Percentiles rank a stretch among this genome's conserved stretches.
These are phyloP conservation scores for Piprites chloris DNA, from an alignment of 2,113 vertebrate genomes.

Conservation along the genomic window DNA sequence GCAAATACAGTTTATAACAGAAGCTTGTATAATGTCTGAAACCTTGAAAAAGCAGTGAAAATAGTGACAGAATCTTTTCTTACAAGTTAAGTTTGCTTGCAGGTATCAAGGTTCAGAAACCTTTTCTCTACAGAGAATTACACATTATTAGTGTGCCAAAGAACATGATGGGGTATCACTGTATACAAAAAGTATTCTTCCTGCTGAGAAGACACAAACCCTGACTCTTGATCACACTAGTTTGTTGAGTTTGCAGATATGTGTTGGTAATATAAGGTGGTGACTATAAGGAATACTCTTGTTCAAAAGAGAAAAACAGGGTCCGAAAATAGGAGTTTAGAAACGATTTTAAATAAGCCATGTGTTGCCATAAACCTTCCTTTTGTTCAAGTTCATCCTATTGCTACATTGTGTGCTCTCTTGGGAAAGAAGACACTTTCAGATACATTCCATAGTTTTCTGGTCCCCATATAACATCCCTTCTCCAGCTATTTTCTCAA, in stretches of 20 bases:
- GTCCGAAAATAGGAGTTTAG: neutral
- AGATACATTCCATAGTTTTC: neutral
- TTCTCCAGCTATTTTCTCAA: neutral
- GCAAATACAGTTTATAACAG: neutral
- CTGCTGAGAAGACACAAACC: neutral
- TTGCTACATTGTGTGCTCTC: neutral
- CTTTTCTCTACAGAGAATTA: neutral
- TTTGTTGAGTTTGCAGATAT: neutral
- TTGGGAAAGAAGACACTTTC: neutral
- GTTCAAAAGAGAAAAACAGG: neutral
- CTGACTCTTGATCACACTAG: neutral
- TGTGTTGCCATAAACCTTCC: neutral
- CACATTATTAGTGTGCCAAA: neutral
- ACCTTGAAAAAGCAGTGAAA: neutral
- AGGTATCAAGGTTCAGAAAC: neutral
- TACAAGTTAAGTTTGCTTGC: neutral
- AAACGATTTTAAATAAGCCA: neutral
- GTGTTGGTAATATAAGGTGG: neutral
- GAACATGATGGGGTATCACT: neutral
- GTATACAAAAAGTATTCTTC: neutral
- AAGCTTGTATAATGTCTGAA: neutral
- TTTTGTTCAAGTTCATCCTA: neutral
- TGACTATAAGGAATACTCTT: neutral
- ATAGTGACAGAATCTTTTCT: neutral
- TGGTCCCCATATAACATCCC: neutral